Conservation (phyloP, 2,888 invertebrate species). For the Dynastes grantii region DNA sequence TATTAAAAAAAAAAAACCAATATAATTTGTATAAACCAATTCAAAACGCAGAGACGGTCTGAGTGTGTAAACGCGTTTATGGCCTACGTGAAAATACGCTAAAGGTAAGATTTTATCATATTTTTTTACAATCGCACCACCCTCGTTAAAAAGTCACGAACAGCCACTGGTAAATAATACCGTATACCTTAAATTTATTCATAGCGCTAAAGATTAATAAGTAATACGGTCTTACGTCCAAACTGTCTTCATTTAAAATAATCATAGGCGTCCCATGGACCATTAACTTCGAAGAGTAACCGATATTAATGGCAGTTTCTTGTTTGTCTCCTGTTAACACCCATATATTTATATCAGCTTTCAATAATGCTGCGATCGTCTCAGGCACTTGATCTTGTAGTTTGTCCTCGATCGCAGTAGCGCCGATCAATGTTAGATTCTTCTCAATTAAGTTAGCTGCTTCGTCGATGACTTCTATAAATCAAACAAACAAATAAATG, state of each 20-base stretch:
- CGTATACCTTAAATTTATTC: no score
- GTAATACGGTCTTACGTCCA: conserved; percentile 81
- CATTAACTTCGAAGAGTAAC: conserved; percentile 92
- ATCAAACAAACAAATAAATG: conserved; percentile 40
- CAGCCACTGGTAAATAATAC: no score
- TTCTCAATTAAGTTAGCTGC: conserved; percentile 95
- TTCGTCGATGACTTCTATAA: conserved; percentile 83
- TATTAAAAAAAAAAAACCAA: no score
- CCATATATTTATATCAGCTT: conserved; percentile 97
- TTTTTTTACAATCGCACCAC: no score
- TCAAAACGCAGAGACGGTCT: no score
- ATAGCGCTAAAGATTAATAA: neutral
- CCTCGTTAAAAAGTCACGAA: no score
- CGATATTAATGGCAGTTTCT: conserved; percentile 99
- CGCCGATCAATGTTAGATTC: conserved; percentile 90
- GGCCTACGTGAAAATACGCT: no score
- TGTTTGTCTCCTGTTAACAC: conserved; percentile 99
- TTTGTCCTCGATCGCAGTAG: conserved; percentile 98
- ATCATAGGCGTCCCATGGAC: conserved; percentile 87
- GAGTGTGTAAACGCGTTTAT: no score
- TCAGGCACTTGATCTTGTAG: conserved; percentile 92
- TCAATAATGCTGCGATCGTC: conserved; percentile 91
- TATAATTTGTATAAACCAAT: no score
- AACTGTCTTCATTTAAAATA: conserved; percentile 87
- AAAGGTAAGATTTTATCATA: no score